Base-by-base conservation (phyloP, 2,888 invertebrate genomes). In the Drosophila mimetica region DNA sequence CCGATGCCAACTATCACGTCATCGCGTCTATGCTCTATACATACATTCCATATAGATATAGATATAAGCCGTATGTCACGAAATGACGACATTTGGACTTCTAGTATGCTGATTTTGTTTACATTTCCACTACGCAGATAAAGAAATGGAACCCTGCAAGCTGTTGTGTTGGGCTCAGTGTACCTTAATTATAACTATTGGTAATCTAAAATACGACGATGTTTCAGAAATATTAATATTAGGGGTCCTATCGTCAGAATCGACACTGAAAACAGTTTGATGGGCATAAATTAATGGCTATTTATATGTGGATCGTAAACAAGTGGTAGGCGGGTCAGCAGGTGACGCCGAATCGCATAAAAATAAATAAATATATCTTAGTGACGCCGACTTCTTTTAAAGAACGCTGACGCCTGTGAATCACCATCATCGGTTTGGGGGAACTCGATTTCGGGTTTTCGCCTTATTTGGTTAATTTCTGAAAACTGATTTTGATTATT, bases 371-470 rank as follows among this genome's bases (percentile, higher is more conserved):
- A 50, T 42, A 48, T 57, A 37, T 30, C 20, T 47, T 9, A 30
- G 46, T 46, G 57, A 37, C 48, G 55, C 7, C 25, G 52, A 46
- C 39, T 46, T 63, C 53, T 55, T 42, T 36, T n/a, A 25, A 66
- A 54, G 77, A 79, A 70, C 71, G 50, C 44, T 42, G 16, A 9
- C 37, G 44, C 11, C 22, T 30, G 32, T 67, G 66, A 65, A 67
- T 66, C 64, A 63, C 28, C 46, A 25, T 46, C 50, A 18, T 36
- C 18, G 11, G 8, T n/a, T 42, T 14, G 50, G 36, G 36, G 42
- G 42, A 61, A 51, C 34, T 65, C 48, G 64, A 44, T 36, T 44
- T 51, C 28, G 42, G 22, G 6, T n/a, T 22, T 30, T 65, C 28
- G 41, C 63, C 63, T 28, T 63, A 42, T 63, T 50, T 65, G 66